Evolutionary conservation across 2,888 invertebrate species (phyloP).

Genomic region (Xylota segnis): DNA sequence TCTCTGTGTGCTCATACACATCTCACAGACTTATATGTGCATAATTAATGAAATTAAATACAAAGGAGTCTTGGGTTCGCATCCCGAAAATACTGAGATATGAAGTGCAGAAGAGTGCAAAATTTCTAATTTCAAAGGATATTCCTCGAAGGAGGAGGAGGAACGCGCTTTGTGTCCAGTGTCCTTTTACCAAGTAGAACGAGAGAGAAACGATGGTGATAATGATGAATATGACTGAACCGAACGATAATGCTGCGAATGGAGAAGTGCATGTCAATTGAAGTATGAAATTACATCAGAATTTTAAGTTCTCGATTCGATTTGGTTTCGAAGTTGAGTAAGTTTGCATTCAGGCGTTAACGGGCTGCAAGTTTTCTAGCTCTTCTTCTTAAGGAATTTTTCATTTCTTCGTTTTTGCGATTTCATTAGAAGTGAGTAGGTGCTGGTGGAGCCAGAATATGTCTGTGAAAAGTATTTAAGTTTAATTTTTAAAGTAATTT

Average conservation of each 20-base stretch:
- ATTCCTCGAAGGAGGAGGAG: constrained; percentile 32
- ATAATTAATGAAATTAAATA: constrained; percentile 77
- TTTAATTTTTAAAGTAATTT: too few species aligned
- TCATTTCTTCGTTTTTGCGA: constrained; percentile 5
- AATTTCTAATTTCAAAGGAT: constrained; percentile 66
- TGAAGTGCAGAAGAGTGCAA: constrained; percentile 51
- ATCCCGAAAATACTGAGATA: constrained; percentile 54
- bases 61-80: constrained; percentile 71
- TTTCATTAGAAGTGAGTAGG: too few species aligned
- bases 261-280: constrained; percentile 74
- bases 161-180: constrained; percentile 70
- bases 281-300: constrained; percentile 75
- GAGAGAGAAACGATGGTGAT: constrained; percentile 35
- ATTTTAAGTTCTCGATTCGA: constrained; percentile 63
- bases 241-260: constrained; percentile 65
- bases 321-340: constrained; percentile 69
- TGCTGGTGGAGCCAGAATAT: too few species aligned
- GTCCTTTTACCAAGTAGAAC: neutral
- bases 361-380: neutral
- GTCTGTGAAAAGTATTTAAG: too few species aligned
- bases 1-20: constrained; percentile 12
- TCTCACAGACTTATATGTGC: constrained; percentile 69
- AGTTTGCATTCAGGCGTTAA: constrained; percentile 65
- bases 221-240: constrained; percentile 16
- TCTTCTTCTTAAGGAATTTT: constrained; percentile 10